A percentile compares a stretch with the other conserved stretches of the same genome.
Evolutionary conservation across 2,113 vertebrate species (phyloP).

Genomic region (Paramisgurnus dabryanus): DNA sequence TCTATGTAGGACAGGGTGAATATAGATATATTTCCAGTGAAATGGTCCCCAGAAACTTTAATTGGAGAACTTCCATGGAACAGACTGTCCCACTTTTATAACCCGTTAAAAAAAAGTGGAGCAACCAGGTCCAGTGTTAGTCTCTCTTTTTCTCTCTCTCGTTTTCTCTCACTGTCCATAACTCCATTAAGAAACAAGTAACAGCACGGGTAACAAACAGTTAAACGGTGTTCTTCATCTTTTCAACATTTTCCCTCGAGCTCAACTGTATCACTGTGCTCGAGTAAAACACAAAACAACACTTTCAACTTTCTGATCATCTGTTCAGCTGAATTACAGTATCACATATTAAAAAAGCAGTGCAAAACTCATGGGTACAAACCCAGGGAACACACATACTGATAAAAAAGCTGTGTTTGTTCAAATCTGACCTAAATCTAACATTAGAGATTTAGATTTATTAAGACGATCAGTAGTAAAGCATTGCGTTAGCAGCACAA

Average conservation of each 20-base stretch:
- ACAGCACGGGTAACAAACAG: conserved; percentile 12
- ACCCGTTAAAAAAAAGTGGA: conserved; percentile 74
- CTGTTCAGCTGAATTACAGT: no score
- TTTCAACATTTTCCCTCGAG: conserved; percentile 19
- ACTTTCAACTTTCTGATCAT: background rate
- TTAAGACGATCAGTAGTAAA: no score
- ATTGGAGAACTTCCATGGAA: conserved; percentile 82
- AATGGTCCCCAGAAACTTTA: conserved; percentile 81
- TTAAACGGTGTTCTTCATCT: background rate
- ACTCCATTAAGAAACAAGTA: conserved; percentile 9
- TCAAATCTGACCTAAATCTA: no score
- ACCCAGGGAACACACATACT: no score
- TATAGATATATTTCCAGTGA: conserved; percentile 83
- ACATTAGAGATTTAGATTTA: no score
- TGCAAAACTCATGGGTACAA: no score
- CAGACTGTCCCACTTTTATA: conserved; percentile 82
- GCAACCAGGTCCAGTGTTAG: conserved; percentile 75
- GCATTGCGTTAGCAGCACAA: no score
- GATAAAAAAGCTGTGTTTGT: no score
- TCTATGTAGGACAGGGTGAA: conserved; percentile 78
- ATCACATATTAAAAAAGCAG: no score
- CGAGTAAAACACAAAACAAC: conserved; percentile 1
- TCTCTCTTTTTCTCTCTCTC: conserved; percentile 63
- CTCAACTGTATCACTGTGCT: background rate
- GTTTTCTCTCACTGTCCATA: conserved; percentile 32